Evolutionary conservation across 2,113 vertebrate genomes (phyloP).

Genomic region (Engystomops pustulosus): DNA sequence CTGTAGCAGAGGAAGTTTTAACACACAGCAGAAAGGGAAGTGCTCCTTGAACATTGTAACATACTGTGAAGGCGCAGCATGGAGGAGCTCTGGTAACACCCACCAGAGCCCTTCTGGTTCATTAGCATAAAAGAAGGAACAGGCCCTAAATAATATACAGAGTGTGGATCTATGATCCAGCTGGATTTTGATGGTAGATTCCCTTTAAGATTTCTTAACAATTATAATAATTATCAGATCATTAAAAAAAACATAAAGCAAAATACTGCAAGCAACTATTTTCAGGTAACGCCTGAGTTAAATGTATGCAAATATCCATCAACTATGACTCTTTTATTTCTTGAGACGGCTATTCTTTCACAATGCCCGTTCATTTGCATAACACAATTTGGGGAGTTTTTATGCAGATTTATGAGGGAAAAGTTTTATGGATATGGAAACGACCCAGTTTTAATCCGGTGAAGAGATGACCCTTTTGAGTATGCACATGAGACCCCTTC

Average conservation of each 20-base stretch:
- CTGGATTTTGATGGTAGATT: no score
- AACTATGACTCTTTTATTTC: constrained; percentile 24
- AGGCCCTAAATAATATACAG: no score
- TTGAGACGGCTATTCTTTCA: constrained; percentile 58
- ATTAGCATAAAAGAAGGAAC: no score
- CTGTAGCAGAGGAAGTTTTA: no score
- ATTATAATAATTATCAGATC: not conserved
- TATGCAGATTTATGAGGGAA: constrained; percentile 52
- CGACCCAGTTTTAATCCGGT: constrained; percentile 45
- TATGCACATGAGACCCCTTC: constrained; percentile 47
- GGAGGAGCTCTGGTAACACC: no score
- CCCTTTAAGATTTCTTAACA: no score
- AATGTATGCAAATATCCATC: constrained; percentile 39
- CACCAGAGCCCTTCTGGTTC: no score
- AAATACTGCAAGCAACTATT: not conserved
- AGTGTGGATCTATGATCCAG: no score
- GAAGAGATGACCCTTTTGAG: constrained; percentile 37
- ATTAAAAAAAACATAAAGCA: not conserved
- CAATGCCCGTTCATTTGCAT: constrained; percentile 16
- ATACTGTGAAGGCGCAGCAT: no score
- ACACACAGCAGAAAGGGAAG: no score
- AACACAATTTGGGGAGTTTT: constrained; percentile 36
- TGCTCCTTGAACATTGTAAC: no score
- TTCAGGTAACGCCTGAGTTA: not conserved
- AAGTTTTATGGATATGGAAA: constrained; percentile 53